Conservation (phyloP, 2,113 vertebrate genomes). For the Monarcha castaneiventris region DNA sequence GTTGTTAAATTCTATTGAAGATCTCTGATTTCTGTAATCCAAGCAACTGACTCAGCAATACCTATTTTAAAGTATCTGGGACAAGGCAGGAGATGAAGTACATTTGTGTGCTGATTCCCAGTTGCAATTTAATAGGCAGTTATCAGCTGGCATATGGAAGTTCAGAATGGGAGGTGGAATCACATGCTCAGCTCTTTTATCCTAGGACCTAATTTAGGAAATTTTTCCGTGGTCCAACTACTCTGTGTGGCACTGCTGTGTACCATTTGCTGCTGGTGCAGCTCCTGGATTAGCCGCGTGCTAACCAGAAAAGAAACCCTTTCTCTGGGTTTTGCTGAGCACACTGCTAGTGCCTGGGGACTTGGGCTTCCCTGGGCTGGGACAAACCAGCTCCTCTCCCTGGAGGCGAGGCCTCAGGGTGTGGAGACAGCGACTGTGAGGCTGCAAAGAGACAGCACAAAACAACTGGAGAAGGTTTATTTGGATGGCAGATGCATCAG, state of each 20-base stretch:
- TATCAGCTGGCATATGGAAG: constrained; percentile 84
- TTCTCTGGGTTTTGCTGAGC: background rate
- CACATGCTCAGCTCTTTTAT: constrained; percentile 66
- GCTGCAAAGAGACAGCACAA: background rate
- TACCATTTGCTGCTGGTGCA: background rate
- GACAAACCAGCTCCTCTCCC: background rate
- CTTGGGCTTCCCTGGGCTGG: background rate
- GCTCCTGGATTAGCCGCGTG: background rate
- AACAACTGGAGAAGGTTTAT: background rate
- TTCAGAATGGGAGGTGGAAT: constrained; percentile 85
- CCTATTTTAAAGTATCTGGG: constrained; percentile 30
- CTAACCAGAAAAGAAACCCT: too few species aligned
- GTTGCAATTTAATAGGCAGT: background rate
- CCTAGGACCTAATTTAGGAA: background rate
- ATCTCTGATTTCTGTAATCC: background rate
- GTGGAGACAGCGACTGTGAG: background rate
- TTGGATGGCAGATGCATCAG: background rate
- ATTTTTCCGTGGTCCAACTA: background rate
- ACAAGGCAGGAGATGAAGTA: constrained; percentile 43
- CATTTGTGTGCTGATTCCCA: background rate
- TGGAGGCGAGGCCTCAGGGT: background rate
- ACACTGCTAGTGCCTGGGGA: rapidly evolving
- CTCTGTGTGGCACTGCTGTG: background rate
- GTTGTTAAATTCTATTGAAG: background rate
- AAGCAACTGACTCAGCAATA: constrained; percentile 3